A percentile compares a stretch with the other conserved stretches of the same genome.
Evolutionary conservation across 2,888 invertebrate genomes (phyloP).

Genomic region (Cosmopolites sordidus): DNA sequence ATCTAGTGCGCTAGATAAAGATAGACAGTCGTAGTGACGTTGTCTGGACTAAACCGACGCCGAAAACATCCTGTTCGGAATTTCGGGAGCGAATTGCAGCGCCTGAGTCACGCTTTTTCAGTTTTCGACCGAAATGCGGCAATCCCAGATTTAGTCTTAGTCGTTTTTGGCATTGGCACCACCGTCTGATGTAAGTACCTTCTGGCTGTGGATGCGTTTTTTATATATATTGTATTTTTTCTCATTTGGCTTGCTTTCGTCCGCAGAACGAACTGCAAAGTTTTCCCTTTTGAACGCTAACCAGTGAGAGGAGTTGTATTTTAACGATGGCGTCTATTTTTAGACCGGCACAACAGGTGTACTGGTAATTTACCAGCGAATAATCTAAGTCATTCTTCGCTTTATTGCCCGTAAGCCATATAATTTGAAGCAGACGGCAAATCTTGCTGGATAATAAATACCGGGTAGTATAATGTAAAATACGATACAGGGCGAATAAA

Average conservation of each 20-base stretch:
- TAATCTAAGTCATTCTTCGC: slow-evolving; percentile 13
- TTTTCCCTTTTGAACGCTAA: not conserved
- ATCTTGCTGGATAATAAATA: slow-evolving; percentile 13
- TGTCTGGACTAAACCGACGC: not conserved
- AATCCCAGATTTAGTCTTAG: slow-evolving; percentile 40
- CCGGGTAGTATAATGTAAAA: not conserved
- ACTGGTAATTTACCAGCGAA: slow-evolving; percentile 19
- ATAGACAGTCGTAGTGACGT: not conserved
- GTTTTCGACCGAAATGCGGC: slow-evolving; percentile 37
- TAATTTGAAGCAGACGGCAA: slow-evolving; percentile 9
- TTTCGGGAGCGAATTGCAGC: slow-evolving; percentile 32
- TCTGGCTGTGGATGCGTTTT: slow-evolving; percentile 9
- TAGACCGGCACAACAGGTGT: slow-evolving; percentile 22
- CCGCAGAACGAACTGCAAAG: not conserved
- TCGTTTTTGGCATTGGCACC: slow-evolving; percentile 42
- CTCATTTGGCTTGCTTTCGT: not conserved
- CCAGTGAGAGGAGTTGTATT: slow-evolving; percentile 7
- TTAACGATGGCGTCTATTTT: slow-evolving; percentile 21
- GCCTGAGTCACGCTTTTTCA: slow-evolving; percentile 36
- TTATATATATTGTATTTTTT: not conserved
- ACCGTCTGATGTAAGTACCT: slow-evolving; percentile 39
- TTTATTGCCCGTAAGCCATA: slow-evolving; percentile 15
- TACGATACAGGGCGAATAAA: slow-evolving; percentile 1
- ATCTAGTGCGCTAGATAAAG: slow-evolving; percentile 7
- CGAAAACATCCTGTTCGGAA: slow-evolving; percentile 8